These are phyloP conservation scores for Bimastos eiseni DNA, from an alignment of 2,888 invertebrate genomes.

Conservation along the genomic window DNA sequence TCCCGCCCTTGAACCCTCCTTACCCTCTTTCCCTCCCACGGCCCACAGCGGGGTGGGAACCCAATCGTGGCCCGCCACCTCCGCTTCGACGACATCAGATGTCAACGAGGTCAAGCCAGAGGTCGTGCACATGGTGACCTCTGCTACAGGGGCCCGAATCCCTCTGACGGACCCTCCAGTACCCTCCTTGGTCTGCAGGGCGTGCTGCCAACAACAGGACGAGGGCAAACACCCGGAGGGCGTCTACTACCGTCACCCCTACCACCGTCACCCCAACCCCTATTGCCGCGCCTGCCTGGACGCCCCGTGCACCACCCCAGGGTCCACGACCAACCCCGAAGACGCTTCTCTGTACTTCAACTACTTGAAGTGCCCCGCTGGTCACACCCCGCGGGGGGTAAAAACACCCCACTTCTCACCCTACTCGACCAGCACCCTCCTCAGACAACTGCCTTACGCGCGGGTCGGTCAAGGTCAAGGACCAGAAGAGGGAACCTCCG, in stretches of 20 bases:
- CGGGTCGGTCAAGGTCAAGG: not conserved
- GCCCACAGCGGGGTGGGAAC: not conserved
- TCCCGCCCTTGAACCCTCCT: not conserved
- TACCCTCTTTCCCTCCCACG: not conserved
- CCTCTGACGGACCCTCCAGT: not conserved
- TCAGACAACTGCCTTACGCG: not conserved
- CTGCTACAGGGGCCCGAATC: not conserved
- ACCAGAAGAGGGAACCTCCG: not conserved
- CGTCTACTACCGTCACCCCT: not conserved
- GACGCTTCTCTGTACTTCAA: conserved; percentile 14
- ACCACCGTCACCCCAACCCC: not conserved
- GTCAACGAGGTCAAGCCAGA: not conserved
- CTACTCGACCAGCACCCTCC: not conserved
- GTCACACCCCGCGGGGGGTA: not conserved
- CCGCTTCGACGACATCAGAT: not conserved
- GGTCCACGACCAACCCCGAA: not conserved
- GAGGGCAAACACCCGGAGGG: not conserved
- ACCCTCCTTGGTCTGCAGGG: not conserved
- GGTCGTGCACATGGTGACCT: not conserved
- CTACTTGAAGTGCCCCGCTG: not conserved
- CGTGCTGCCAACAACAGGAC: conserved; percentile 4
- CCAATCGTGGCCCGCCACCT: not conserved
- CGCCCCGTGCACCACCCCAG: not conserved
- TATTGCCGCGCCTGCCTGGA: not conserved
- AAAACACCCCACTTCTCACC: not conserved